Evolutionary conservation across 2,113 vertebrate genomes (phyloP), one percentile per base, ranked within the genome.

Genomic region (Eidolon helvum): DNA sequence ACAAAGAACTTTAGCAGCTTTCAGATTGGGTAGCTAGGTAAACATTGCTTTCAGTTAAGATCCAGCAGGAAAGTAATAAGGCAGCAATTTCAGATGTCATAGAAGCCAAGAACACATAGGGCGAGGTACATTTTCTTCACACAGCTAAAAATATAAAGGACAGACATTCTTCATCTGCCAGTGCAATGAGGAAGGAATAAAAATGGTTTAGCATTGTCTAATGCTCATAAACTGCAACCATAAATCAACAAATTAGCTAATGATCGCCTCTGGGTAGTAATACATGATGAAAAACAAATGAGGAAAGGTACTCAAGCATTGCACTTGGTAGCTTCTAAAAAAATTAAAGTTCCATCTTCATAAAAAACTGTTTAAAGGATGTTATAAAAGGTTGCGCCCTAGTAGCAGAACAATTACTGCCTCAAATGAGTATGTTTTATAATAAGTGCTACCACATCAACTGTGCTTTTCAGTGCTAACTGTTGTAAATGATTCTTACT

Each of bases 211-310:
- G 57, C 93, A 82, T 97, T 98, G 95, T 97, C 98, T 98, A 98
- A 98, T 97, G 84, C 95, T 98, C 96, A 83, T 97, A 97, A 98
- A 96, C 87, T 87, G 40, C 96, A 97, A 85, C 95, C 63, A 94
- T 98, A 98, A 98, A 98, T 98, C 97, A 98, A 94, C 91, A 98
- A 98, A 98, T 98, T 98, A 98, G 95, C 93, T 98, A 97, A 98
- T 98, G 98, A 97, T 98, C 96, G 97, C 98, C 98, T 98, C 94
- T 97, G 97, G 96, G 92, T 98, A 97, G 96, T 24, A 74, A 97
- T 97, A 98, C 96, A 97, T 97, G 94, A 98, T 98, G 94, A 93
- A 98, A 98, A 98, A 98, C 98, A 98, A 97, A 98, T 97, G 97
- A 98, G 91, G 61, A 96, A 92, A 96, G 43, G 95, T 98, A 98